Evolutionary conservation across 1,140 invertebrate genomes (phyloP).

Genomic region (Drosophila triauraria): DNA sequence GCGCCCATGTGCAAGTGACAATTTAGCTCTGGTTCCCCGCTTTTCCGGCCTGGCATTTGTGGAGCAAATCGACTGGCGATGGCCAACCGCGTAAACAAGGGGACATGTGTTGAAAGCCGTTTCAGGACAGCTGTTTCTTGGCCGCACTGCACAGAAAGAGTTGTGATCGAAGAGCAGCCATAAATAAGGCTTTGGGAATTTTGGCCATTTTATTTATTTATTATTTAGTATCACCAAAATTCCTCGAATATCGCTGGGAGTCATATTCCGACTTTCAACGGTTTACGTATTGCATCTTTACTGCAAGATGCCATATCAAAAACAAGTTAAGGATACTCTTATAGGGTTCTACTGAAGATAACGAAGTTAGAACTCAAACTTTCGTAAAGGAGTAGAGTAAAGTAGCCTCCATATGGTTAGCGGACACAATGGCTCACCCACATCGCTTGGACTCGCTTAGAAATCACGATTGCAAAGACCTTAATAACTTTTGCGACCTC

Average conservation of each 20-base stretch:
- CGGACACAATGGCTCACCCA: neutral
- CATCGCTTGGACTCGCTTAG: neutral
- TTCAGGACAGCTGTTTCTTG: constrained; percentile 15
- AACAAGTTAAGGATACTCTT: neutral
- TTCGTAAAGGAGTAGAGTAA: neutral
- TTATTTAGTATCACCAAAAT: neutral
- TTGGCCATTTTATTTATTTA: neutral
- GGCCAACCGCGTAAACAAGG: constrained; percentile 30
- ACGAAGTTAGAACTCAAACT: neutral
- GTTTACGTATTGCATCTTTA: neutral
- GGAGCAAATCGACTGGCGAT: constrained; percentile 34
- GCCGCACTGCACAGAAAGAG: neutral
- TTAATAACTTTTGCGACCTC: constrained; percentile 41
- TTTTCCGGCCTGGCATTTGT: constrained; percentile 57
- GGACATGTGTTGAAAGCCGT: constrained; percentile 66
- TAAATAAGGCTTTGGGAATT: neutral
- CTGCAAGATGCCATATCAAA: neutral
- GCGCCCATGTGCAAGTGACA: constrained; percentile 77
- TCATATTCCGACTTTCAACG: neutral
- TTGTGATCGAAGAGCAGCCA: constrained; percentile 12
- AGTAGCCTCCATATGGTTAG: neutral
- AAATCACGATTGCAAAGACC: constrained; percentile 17
- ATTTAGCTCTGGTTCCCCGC: constrained; percentile 59
- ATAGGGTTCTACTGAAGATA: too few species aligned
- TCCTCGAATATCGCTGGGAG: neutral